These are phyloP conservation scores for Schlechtendalia chinensis DNA, from an alignment of 1,140 invertebrate species.

Conservation along the genomic window DNA sequence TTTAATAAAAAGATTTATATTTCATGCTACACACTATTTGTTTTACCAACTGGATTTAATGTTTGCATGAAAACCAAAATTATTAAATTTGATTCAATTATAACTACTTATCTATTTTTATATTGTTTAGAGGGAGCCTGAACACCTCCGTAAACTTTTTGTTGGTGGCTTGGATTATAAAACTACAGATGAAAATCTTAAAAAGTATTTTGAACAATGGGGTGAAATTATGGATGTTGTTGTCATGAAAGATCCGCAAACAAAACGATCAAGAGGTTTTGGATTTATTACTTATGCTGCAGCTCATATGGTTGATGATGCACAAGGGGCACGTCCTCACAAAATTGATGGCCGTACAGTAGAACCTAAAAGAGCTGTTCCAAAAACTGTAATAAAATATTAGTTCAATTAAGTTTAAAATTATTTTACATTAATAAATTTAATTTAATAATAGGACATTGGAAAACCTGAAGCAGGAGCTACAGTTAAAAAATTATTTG, in stretches of 20 bases:
- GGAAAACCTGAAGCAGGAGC: constrained; percentile 85
- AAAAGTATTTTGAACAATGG: constrained; percentile 94
- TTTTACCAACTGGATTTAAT: neutral
- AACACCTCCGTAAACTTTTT: constrained; percentile 93
- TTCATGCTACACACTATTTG: neutral
- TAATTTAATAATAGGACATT: constrained; percentile 67
- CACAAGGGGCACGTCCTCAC: constrained; percentile 83
- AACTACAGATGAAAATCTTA: constrained; percentile 94
- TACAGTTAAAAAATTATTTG: constrained; percentile 93
- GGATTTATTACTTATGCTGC: constrained; percentile 94
- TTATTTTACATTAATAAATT: neutral
- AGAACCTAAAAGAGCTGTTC: constrained; percentile 95
- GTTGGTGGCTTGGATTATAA: constrained; percentile 95
- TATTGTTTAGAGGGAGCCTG: constrained; percentile 67
- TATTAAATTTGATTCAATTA: neutral
- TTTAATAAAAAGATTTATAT: no score
- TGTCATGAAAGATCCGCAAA: constrained; percentile 96
- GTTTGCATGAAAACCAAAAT: neutral
- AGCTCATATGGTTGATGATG: constrained; percentile 90
- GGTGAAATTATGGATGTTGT: constrained; percentile 96
- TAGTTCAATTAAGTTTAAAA: neutral
- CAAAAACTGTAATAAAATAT: constrained; percentile 64
- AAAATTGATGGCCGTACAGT: constrained; percentile 82
- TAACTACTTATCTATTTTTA: neutral
- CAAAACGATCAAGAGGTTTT: constrained; percentile 88